Base-by-base conservation (phyloP, 2,797 vertebrate genomes). In the Micrastur ruficollis region DNA sequence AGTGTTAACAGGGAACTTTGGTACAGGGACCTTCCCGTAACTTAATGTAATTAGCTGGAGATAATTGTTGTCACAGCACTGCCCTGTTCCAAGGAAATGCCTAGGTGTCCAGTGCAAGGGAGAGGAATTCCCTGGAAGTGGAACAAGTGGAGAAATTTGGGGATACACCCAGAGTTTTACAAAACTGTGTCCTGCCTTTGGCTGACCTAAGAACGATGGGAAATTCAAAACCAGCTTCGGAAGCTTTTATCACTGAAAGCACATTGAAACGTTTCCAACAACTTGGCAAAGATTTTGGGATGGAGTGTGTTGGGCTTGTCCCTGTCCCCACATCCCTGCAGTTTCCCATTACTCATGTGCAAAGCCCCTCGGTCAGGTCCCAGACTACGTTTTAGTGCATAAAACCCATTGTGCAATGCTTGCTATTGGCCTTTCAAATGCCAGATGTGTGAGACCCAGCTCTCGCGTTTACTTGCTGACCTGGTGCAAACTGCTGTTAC, bases 401-500 rank as follows among this genome's bases (percentile, higher is more conserved):
- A 18, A 40, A 75, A 17, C 8, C 4, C 16, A 6, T 12, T 10
- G 29, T 53, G 29, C 36, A 8, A 2, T 3, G 9, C 62, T 79
- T 20, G 12, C 38, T 10, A 1, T 1, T 49, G 29, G 15, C 44
- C 20, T 42, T 65, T 15, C 38, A 9, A 5, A 3, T 3, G 8
- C 16, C n/a, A 20, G 27, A 8, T 4, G 6, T 2, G 36, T 36
- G 36, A 65, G 81, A 32, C 40, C 34, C 53, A 17, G 22, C 42
- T 32, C 59, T 66, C 2, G 2, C 2, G 6, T n/a, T 65, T 59
- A 1, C 26, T n/a, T 13, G 0, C 19, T 22, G 20, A n/a, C 21
- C 32, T 5, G 2, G 12, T 17, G 12, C 0, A 3, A 71, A 65
- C 46, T 32, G 61, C 59, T 66, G 52, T 6, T 52, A 3, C 68